These are phyloP conservation scores for Lithophane ornitopus DNA, from an alignment of 2,888 invertebrate species.

Conservation along the genomic window DNA sequence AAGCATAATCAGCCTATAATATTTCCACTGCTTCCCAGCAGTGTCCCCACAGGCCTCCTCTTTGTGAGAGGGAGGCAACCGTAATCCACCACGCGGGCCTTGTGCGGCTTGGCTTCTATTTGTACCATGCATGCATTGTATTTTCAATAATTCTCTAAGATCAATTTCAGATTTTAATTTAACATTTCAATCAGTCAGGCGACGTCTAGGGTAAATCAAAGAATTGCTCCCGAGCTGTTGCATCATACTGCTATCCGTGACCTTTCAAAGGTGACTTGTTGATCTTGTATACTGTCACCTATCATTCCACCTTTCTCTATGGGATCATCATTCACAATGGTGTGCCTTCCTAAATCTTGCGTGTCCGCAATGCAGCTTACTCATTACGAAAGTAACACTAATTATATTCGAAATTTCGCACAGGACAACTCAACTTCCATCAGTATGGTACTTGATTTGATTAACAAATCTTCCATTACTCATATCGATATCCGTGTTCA, in stretches of 20 bases:
- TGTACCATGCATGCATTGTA: no score
- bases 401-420: conserved; percentile 14
- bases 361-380: neutral
- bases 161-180: neutral
- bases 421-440: neutral
- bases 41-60: neutral
- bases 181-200: neutral
- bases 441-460: conserved; percentile 15
- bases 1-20: neutral
- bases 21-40: neutral
- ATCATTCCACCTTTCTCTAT: neutral
- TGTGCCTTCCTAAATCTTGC: neutral
- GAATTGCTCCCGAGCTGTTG: neutral
- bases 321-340: neutral
- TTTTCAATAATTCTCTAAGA: neutral
- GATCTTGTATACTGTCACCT: neutral
- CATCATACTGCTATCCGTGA: neutral
- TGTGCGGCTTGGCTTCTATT: neutral
- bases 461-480: conserved; percentile 1
- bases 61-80: neutral
- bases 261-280: neutral
- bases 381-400: conserved; percentile 22
- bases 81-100: neutral
- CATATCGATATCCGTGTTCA: no score
- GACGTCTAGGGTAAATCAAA: neutral